Evolutionary conservation across 2,113 vertebrate genomes (phyloP).

Genomic region (Heteronetta atricapilla): DNA sequence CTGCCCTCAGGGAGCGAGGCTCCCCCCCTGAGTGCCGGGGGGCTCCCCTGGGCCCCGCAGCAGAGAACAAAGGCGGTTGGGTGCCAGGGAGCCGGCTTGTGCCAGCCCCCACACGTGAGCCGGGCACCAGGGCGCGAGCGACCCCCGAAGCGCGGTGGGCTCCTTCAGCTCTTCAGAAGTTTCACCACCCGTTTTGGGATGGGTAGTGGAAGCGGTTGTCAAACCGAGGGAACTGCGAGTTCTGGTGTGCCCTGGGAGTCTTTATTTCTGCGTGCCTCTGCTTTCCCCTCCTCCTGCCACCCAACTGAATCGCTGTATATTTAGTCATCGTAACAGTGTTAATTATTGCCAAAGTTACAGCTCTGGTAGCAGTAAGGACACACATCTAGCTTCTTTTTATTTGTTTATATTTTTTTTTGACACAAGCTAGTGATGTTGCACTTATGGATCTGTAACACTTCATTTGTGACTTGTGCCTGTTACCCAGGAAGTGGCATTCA

Average conservation of each 20-base stretch:
- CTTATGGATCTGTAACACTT: not conserved
- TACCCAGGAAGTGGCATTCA: not conserved
- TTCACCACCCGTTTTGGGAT: not conserved
- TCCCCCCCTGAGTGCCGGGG: too few relatives aligned
- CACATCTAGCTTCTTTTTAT: not conserved
- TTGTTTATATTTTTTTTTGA: not conserved
- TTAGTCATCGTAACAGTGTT: not conserved
- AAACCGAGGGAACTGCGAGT: not conserved
- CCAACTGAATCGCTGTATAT: not conserved
- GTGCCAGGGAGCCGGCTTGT: not conserved
- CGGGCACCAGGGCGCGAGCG: too few relatives aligned
- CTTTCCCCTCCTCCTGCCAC: not conserved
- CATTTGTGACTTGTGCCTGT: not conserved
- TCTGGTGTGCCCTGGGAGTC: not conserved
- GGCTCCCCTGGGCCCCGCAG: too few relatives aligned
- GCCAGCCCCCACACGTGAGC: not conserved
- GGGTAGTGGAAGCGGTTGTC: not conserved
- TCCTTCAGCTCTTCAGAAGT: not conserved
- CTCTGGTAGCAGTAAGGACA: not conserved
- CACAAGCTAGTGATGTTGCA: not conserved
- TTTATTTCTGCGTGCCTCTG: not conserved
- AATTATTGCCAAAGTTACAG: not conserved
- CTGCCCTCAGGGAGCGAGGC: too few relatives aligned
- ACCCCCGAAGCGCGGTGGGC: not conserved
- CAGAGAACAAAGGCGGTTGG: not conserved